Conservation (phyloP, 2,888 invertebrate genomes). For the Drosophila nigritarsus region DNA sequence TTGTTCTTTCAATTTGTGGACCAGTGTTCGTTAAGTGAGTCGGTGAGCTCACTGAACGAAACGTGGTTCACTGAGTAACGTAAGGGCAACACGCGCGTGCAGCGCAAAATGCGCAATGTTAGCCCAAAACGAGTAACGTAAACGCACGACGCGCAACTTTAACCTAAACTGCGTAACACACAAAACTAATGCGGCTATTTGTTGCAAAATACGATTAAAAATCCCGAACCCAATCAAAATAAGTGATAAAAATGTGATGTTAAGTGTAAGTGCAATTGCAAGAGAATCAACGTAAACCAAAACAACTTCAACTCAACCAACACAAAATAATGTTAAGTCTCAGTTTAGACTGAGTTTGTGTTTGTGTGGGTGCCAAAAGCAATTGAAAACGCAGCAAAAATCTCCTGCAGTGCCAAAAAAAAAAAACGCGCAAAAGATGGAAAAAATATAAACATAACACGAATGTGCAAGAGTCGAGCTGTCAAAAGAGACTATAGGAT, state of each 20-base stretch:
- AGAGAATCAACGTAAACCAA: conserved; percentile 1
- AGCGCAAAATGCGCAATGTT: conserved; percentile 39
- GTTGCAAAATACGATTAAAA: conserved; percentile 51
- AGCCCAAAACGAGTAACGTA: conserved; percentile 48
- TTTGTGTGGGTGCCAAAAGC: conserved; percentile 37
- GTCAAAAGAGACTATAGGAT: background rate
- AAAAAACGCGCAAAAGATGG: conserved; percentile 56
- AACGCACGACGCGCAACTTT: conserved; percentile 46
- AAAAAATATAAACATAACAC: conserved; percentile 44
- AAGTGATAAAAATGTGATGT: conserved; percentile 76
- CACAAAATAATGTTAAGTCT: conserved; percentile 22
- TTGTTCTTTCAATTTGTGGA: background rate
- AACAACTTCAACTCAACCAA: conserved; percentile 19
- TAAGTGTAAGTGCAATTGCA: conserved; percentile 64
- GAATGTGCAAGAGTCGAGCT: conserved; percentile 6
- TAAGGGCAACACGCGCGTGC: conserved; percentile 20
- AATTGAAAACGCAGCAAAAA: conserved; percentile 42
- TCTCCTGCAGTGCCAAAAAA: conserved; percentile 49
- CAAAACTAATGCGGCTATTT: conserved; percentile 55
- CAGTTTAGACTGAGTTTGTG: conserved; percentile 19
- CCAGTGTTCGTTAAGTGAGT: conserved; percentile 12
- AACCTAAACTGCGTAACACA: conserved; percentile 49
- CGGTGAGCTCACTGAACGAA: conserved; percentile 32
- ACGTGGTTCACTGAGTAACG: conserved; percentile 15
- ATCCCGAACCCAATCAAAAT: conserved; percentile 41